phyloP scores from a whole-genome alignment of 2,113 vertebrate genomes.

The Cardinalis cardinalis region DNA sequence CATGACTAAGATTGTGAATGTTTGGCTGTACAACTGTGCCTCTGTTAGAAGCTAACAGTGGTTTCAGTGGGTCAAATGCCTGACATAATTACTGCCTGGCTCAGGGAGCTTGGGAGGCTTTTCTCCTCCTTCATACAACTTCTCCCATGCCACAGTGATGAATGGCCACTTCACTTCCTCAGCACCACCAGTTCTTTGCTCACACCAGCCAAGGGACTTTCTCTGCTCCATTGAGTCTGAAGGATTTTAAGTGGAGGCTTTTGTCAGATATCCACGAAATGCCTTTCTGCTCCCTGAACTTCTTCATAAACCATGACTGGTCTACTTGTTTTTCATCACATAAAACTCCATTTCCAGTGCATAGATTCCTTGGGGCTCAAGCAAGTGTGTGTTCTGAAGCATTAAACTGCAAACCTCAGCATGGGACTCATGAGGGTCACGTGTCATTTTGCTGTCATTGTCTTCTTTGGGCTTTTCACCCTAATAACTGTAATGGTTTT shows the following conservation, averaged over 20 bases:
- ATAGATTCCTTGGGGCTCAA: neutral
- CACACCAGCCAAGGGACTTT: neutral
- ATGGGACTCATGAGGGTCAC: neutral
- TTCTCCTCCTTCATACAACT: neutral
- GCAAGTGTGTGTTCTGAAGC: neutral
- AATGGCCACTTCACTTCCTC: slow-evolving; percentile 20
- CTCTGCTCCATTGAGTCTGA: neutral
- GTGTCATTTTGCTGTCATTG: neutral
- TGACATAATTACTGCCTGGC: slow-evolving; percentile 39
- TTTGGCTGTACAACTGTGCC: slow-evolving; percentile 12
- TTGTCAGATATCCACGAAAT: neutral
- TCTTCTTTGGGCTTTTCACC: neutral
- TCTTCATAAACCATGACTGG: neutral
- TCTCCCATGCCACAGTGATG: neutral
- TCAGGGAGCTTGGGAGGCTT: slow-evolving; percentile 18
- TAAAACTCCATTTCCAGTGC: neutral
- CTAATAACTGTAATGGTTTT: neutral
- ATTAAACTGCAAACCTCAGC: neutral
- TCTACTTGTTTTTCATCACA: neutral
- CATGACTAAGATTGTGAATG: slow-evolving; percentile 12
- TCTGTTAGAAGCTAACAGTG: slow-evolving; percentile 38
- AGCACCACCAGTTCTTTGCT: neutral
- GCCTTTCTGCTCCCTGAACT: neutral
- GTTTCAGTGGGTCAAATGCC: slow-evolving; percentile 29
- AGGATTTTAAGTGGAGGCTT: neutral